A percentile compares a stretch with the other conserved stretches of the same genome.
These are phyloP conservation scores for Diorhabda carinulata DNA, from an alignment of 1,140 invertebrate species.

Conservation along the genomic window DNA sequence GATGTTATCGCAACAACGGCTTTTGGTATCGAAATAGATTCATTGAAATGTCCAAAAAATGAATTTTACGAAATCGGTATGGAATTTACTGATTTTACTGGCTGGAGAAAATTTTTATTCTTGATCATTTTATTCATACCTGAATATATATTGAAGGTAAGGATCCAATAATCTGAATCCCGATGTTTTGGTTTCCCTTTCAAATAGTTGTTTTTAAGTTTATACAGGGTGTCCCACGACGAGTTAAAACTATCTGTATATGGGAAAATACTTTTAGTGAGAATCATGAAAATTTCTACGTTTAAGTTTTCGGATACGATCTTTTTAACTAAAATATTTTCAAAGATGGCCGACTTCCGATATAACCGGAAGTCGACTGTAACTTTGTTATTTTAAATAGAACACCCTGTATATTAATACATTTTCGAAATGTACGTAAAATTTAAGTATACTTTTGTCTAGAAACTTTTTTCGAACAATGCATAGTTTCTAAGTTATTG, in stretches of 20 bases:
- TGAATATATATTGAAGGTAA: slow-evolving; percentile 25
- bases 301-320: not conserved
- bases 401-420: too few species aligned
- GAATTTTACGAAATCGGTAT: slow-evolving; percentile 44
- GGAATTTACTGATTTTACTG: slow-evolving; percentile 33
- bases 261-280: not conserved
- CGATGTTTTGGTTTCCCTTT: not conserved
- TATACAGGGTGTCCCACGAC: too few species aligned
- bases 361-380: too few species aligned
- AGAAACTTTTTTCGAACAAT: too few species aligned
- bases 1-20: slow-evolving; percentile 45
- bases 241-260: too few species aligned
- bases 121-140: not conserved
- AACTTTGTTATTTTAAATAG: too few species aligned
- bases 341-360: not conserved
- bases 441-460: too few species aligned
- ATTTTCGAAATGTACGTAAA: too few species aligned
- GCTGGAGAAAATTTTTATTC: slow-evolving; percentile 11
- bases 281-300: not conserved
- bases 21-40: slow-evolving; percentile 44
- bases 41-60: slow-evolving; percentile 41
- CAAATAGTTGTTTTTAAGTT: not conserved
- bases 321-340: not conserved
- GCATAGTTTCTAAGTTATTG: too few species aligned
- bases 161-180: not conserved